These are phyloP conservation scores for Clamator glandarius DNA, from an alignment of 2,797 vertebrate genomes.

Conservation along the genomic window DNA sequence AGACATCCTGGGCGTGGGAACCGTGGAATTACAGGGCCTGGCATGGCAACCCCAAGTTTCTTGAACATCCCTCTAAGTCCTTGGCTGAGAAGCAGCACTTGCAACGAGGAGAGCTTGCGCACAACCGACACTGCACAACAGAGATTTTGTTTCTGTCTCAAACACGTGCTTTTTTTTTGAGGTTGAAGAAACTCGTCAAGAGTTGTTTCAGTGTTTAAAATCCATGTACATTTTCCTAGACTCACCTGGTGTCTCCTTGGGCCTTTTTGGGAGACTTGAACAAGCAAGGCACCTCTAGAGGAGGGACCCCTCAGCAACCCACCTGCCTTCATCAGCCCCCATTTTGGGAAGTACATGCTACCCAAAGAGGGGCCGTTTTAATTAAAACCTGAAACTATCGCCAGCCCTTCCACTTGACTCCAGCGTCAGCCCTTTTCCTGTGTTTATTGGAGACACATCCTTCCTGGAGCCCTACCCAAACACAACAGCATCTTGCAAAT, in stretches of 20 bases:
- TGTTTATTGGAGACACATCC: conserved; percentile 64
- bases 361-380: not conserved
- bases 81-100: not conserved
- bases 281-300: not conserved
- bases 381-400: conserved; percentile 5
- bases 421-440: conserved; percentile 57
- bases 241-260: not conserved
- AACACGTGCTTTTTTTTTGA: not conserved
- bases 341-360: not conserved
- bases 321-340: not conserved
- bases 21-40: not conserved
- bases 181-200: not conserved
- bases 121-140: not conserved
- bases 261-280: not conserved
- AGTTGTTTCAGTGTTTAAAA: not conserved
- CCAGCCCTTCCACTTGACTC: not conserved
- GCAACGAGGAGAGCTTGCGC: not conserved
- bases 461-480: conserved; percentile 39
- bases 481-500: conserved; percentile 35
- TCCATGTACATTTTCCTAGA: not conserved
- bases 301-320: not conserved
- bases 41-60: not conserved
- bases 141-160: not conserved
- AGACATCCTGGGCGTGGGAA: conserved; percentile 3
- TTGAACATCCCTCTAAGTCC: not conserved